Base-by-base conservation (phyloP, 2,797 vertebrate species). In the Sarcophilus harrisii region DNA sequence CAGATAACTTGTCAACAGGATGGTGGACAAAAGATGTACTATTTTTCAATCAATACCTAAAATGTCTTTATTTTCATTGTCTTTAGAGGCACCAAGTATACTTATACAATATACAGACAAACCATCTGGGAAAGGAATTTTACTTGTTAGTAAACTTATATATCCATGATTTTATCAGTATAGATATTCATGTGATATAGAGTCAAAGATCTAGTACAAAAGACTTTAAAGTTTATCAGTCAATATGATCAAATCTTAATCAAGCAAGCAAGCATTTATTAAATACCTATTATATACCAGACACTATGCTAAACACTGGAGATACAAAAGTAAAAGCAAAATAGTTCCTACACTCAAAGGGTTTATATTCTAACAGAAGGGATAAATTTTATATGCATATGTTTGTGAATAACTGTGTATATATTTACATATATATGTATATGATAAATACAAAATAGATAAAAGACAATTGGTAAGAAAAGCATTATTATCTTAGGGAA, bases 1-100 rank as follows among this genome's bases (percentile, higher is more conserved):
- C n/a, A 49, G 13, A 21, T 94, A 52, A 91, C 27, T 92, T 96
- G 54, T 91, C 95, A 96, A 58, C 9, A 96, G 96, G 95, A 59
- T 30, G 54, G 59, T 28, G 3, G 45, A 28, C 89, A 95, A 62
- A 91, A 96, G 90, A 89, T 94, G 49, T 32, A 59, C 59, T 58
- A 13, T 13, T 93, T 90, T 96, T 94, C 95, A 91, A 16, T 94
- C 32, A 94, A 92, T 11, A 54, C 0, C 5, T 21, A 30, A 49
- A 96, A 96, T 93, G 9, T 24, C 21, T 24, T 45, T 24, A 27
- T 81, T 45, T 81, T 81, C 73, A 81, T 3, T 45, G 27, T 45
- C 21, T 45, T 45, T 81, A 45, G 9, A 45, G 21, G 9, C 0
- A 81, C 73, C n/a, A 81, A 73, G 28, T 58, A 59, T 18, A 57